These are phyloP conservation scores for Ctenomys sociabilis DNA, from an alignment of 2,113 vertebrate genomes.

Conservation along the genomic window DNA sequence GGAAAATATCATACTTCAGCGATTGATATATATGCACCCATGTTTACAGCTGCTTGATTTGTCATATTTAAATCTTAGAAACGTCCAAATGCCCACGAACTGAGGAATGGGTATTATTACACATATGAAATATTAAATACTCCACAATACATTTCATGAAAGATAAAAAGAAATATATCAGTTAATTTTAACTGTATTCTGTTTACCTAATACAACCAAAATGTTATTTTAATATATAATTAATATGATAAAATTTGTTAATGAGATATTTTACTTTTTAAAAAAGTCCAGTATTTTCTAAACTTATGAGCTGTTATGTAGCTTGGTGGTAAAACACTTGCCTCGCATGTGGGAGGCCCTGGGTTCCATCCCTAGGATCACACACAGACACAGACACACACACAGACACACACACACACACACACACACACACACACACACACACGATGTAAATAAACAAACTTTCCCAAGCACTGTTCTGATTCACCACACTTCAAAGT, in stretches of 20 bases:
- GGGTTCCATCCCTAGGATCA: neutral
- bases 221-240: slow-evolving; percentile 14
- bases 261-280: neutral
- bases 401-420: too few species aligned
- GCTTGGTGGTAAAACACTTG: too few species aligned
- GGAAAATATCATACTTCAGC: too few species aligned
- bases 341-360: neutral
- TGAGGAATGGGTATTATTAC: too few species aligned
- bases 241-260: neutral
- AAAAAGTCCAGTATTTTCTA: neutral
- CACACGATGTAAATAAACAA: too few species aligned
- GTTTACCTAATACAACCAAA: neutral
- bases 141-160: neutral
- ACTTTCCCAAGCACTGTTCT: neutral
- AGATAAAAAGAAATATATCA: neutral
- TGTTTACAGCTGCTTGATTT: too few species aligned
- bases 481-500: neutral
- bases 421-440: too few species aligned
- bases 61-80: too few species aligned
- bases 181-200: slow-evolving; percentile 29
- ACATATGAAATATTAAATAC: neutral
- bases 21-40: too few species aligned
- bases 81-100: too few species aligned
- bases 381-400: too few species aligned
- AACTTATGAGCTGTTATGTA: neutral